Evolutionary conservation across 2,797 vertebrate genomes (phyloP).

Genomic region (Nyctalus aviator): DNA sequence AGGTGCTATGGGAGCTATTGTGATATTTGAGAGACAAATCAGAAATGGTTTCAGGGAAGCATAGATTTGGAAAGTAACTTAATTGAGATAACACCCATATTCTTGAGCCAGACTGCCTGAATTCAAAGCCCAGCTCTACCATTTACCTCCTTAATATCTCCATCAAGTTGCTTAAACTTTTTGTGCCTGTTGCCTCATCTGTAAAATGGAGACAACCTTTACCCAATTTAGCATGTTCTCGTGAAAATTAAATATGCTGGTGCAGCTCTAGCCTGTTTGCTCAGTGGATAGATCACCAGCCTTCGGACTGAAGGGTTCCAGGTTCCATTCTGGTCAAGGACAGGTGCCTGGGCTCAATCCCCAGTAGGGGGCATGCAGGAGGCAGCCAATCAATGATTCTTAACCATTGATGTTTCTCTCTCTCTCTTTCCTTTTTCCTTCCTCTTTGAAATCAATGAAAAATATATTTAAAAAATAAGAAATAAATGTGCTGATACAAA

Average conservation of each 20-base stretch:
- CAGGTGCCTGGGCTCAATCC: too few species aligned
- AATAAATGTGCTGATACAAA: background rate
- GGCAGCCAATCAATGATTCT: too few species aligned
- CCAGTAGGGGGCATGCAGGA: too few species aligned
- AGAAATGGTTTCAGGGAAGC: background rate
- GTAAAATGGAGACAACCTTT: background rate
- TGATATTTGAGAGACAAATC: background rate
- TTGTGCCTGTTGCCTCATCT: background rate
- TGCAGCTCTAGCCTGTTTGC: background rate
- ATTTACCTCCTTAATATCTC: background rate
- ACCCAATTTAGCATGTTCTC: background rate
- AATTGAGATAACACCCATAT: background rate
- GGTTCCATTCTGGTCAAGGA: too few species aligned
- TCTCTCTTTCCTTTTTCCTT: too few species aligned
- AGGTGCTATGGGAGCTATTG: background rate
- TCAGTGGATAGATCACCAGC: too few species aligned
- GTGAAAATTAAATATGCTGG: background rate
- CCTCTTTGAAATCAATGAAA: too few species aligned
- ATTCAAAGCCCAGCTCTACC: background rate
- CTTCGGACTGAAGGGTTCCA: too few species aligned
- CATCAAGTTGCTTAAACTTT: background rate
- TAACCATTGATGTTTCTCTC: too few species aligned
- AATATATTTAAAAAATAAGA: too few species aligned
- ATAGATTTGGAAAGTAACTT: background rate
- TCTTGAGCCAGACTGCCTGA: background rate